Base-by-base conservation (phyloP, 2,888 invertebrate species). In the Holacanthella duospinosa region DNA sequence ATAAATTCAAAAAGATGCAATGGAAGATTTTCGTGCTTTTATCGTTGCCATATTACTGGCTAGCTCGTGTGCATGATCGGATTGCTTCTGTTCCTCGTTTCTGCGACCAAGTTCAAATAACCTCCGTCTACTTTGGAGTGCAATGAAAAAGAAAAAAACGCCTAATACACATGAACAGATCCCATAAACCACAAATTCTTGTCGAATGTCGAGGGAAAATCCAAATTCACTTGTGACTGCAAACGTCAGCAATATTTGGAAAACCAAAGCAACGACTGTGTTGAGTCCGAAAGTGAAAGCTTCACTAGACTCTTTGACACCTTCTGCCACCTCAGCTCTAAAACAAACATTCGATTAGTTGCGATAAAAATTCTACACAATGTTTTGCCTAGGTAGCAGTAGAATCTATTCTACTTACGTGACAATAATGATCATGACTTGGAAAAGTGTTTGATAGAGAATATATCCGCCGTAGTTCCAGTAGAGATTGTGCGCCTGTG, bases 271-370 rank as follows among this genome's bases (percentile, higher is more conserved):
- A 0, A 89, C 68, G 62, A 93, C 84, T 0, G 89, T 92, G 77
- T 93, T 94, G 68, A 92, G 82, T 1, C 94, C 94, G 77, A 94
- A 93, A 68, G 94, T 86, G 2, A 94, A 80, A 0, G 91, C 93
- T 76, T 89, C 93, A 77, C 89, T 89, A 59, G 92, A 89, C 72
- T 88, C 86, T 62, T 84, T 82, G 63, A 94, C 81, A 67, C 85
- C 81, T 67, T 86, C 84, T 0, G 58, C 58, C 12, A 58, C 43
- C 29, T 58, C 58, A 36, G 58, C 58, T 9, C 58, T 58, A 58
- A 6, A 6, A 36, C 4, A n/a, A 21, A 56, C n/a, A n/a, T 6
- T 24, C 27, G 6, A 56, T 16, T 26, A 9, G 16, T 58, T 12
- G 26, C 6, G 55, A 28, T n/a, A 55, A n/a, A n/a, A n/a, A n/a